Percentiles rank a stretch among this genome's conserved stretches.
Evolutionary conservation across 1,140 invertebrate species (phyloP).

Genomic region (Mercenaria mercenaria): DNA sequence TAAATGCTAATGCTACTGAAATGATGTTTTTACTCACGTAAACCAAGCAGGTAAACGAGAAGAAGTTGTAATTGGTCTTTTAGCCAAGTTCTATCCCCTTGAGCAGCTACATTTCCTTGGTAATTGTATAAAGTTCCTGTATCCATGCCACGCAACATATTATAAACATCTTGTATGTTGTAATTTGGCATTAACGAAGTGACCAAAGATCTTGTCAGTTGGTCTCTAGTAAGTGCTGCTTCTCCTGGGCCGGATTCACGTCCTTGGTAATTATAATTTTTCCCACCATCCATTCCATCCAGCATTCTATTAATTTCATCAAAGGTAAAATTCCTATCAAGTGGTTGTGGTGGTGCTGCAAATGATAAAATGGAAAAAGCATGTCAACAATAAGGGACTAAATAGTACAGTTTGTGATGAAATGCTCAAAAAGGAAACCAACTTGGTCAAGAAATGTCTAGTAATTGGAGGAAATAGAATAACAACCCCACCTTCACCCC

Average conservation of each 20-base stretch:
- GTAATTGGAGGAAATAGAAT: too few relatives aligned
- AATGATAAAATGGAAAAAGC: neutral
- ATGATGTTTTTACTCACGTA: neutral
- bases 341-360: neutral
- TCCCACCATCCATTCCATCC: neutral
- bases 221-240: neutral
- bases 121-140: neutral
- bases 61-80: neutral
- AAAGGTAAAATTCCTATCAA: neutral
- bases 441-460: too few relatives aligned
- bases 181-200: neutral
- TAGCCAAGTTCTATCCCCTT: neutral
- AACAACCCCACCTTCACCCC: too few relatives aligned
- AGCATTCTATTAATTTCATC: slow-evolving; percentile 1
- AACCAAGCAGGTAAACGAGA: neutral
- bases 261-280: neutral
- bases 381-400: neutral
- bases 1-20: too few relatives aligned
- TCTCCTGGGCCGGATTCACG: neutral
- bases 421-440: too few relatives aligned
- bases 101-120: neutral
- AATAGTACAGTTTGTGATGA: neutral
- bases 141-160: neutral
- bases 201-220: neutral
- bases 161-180: neutral